phyloP scores from a whole-genome alignment of 2,888 invertebrate genomes.

The Volucella zonaria region DNA sequence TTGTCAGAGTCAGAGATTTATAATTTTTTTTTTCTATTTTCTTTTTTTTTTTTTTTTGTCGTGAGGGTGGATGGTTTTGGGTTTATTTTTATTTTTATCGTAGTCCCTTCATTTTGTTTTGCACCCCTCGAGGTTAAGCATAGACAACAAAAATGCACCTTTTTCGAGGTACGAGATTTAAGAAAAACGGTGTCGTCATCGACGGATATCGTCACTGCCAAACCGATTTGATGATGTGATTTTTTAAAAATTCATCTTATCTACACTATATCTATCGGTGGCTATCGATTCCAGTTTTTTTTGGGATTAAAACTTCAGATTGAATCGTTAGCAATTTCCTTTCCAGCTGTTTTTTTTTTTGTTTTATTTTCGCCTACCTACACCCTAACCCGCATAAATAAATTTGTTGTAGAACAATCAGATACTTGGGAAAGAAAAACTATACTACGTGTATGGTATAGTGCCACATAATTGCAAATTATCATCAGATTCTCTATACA shows the following conservation, averaged over 20 bases:
- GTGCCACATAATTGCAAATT: conserved; percentile 68
- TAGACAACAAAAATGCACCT: neutral
- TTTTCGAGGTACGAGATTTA: conserved; percentile 5
- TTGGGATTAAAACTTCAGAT: neutral
- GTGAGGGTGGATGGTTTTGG: conserved; percentile 44
- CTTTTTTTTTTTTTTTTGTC: conserved; percentile 19
- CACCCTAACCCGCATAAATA: conserved; percentile 32
- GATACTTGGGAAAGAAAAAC: no score
- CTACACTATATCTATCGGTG: neutral
- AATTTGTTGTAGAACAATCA: conserved; percentile 30
- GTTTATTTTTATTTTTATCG: conserved; percentile 45
- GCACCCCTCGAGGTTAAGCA: neutral
- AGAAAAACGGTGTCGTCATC: conserved; percentile 32
- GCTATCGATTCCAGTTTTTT: neutral
- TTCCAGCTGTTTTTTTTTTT: conserved; percentile 26
- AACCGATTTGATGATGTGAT: no score
- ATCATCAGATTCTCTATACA: conserved; percentile 49
- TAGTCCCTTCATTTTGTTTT: conserved; percentile 59
- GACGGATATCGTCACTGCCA: no score
- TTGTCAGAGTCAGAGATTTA: conserved; percentile 53
- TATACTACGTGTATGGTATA: conserved; percentile 36
- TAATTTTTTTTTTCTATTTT: conserved; percentile 28
- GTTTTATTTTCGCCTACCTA: neutral
- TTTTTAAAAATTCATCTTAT: no score
- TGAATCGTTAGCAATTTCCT: neutral